Conservation (phyloP, 2,888 invertebrate genomes). For the Dichetophora obliterata region DNA sequence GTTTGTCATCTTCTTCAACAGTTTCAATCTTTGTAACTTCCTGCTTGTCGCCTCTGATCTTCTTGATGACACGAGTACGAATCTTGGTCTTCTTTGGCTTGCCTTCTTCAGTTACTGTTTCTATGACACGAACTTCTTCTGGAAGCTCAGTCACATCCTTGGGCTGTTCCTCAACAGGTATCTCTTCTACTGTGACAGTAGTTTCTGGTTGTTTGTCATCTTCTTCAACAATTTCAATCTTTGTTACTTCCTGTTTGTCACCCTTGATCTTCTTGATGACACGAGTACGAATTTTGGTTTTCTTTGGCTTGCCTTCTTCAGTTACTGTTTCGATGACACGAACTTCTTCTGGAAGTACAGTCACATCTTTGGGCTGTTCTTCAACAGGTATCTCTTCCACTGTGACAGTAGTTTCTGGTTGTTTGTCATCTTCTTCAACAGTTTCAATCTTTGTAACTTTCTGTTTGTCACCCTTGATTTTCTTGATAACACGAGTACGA, state of each 20-base stretch:
- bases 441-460: constrained; percentile 56
- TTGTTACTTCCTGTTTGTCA: constrained; percentile 46
- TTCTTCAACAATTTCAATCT: constrained; percentile 47
- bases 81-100: constrained; percentile 43
- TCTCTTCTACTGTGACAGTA: constrained; percentile 44
- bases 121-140: constrained; percentile 44
- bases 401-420: constrained; percentile 46
- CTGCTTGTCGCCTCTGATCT: constrained; percentile 46
- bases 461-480: constrained; percentile 55
- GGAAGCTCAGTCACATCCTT: constrained; percentile 41
- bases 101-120: constrained; percentile 45
- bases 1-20: constrained; percentile 45
- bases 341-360: constrained; percentile 44
- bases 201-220: constrained; percentile 45
- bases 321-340: constrained; percentile 40
- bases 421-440: constrained; percentile 47
- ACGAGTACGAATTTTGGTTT: constrained; percentile 42
- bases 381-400: constrained; percentile 44
- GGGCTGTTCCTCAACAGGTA: constrained; percentile 40
- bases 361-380: constrained; percentile 35
- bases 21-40: constrained; percentile 46
- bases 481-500: constrained; percentile 55
- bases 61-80: constrained; percentile 45
- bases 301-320: constrained; percentile 45
- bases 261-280: constrained; percentile 45